phyloP scores from a whole-genome alignment of 2,113 vertebrate genomes.

The Balaeniceps rex region DNA sequence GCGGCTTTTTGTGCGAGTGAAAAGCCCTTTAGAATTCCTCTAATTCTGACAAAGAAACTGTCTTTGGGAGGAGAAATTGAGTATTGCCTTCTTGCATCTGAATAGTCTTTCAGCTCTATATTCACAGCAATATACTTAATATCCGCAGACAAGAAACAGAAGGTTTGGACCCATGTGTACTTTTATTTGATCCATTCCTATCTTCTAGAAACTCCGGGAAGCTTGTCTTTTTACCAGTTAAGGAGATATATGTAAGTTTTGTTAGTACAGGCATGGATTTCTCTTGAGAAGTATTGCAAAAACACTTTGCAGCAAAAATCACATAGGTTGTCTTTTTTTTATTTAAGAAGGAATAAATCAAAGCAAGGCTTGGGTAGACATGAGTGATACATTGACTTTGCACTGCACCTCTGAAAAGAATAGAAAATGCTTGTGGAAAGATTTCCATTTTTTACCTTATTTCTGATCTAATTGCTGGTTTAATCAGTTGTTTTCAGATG shows the following conservation, averaged over 20 bases:
- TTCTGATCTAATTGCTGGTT: not conserved
- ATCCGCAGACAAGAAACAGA: slow-evolving; percentile 29
- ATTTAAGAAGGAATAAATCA: slow-evolving; percentile 15
- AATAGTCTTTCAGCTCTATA: slow-evolving; percentile 58
- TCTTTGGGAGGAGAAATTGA: slow-evolving; percentile 60
- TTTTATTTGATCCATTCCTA: not conserved
- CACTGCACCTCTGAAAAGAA: not conserved
- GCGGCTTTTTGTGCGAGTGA: slow-evolving; percentile 52
- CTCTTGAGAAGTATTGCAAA: not conserved
- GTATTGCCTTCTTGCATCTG: slow-evolving; percentile 62
- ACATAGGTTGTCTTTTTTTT: not conserved
- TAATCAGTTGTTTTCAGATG: not conserved
- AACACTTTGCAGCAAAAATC: not conserved
- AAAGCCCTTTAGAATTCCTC: slow-evolving; percentile 65
- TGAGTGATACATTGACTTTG: not conserved
- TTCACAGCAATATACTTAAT: slow-evolving; percentile 52
- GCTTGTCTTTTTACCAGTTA: not conserved
- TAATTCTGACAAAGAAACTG: slow-evolving; percentile 67
- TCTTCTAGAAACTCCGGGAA: not conserved
- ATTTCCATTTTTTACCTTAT: not conserved
- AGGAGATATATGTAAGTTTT: not conserved
- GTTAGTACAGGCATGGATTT: not conserved
- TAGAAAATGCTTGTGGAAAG: not conserved
- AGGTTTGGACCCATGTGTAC: not conserved
- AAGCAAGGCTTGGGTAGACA: not conserved